These are phyloP conservation scores for Smithornis capensis DNA, from an alignment of 2,113 vertebrate genomes.

Conservation along the genomic window DNA sequence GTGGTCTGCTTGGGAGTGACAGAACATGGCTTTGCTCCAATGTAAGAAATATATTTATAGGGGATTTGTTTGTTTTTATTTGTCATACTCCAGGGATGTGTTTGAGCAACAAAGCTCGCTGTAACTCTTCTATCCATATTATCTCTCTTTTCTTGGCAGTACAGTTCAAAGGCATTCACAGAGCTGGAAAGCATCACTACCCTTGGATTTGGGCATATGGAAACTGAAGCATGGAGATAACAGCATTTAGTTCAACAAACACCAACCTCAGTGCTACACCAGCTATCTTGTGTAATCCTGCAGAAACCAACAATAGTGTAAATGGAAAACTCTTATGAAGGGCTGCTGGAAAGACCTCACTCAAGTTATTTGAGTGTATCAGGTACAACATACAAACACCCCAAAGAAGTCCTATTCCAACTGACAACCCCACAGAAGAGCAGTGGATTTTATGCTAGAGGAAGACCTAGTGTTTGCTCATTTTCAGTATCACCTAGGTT, in stretches of 20 bases:
- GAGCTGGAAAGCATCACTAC: neutral
- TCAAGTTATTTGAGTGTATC: neutral
- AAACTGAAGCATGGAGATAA: neutral
- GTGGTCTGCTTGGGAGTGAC: neutral
- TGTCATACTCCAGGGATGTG: neutral
- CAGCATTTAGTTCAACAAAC: neutral
- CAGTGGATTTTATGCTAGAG: neutral
- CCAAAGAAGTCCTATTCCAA: neutral
- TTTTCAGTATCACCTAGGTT: neutral
- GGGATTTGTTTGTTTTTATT: neutral
- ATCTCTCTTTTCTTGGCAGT: constrained; percentile 12
- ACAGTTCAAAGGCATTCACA: neutral
- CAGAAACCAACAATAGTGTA: neutral
- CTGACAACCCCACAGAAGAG: neutral
- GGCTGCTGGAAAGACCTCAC: neutral
- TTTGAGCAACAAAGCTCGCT: neutral
- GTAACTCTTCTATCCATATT: neutral
- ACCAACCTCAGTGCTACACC: neutral
- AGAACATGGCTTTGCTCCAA: neutral
- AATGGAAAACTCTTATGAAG: neutral
- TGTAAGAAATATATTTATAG: neutral
- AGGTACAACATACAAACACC: neutral
- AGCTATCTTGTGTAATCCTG: neutral
- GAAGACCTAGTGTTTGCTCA: neutral
- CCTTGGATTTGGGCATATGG: neutral